A percentile compares a stretch with the other conserved stretches of the same genome.
These are phyloP conservation scores for Kryphioiulus occultus DNA, from an alignment of 2,888 invertebrate species.

Conservation along the genomic window DNA sequence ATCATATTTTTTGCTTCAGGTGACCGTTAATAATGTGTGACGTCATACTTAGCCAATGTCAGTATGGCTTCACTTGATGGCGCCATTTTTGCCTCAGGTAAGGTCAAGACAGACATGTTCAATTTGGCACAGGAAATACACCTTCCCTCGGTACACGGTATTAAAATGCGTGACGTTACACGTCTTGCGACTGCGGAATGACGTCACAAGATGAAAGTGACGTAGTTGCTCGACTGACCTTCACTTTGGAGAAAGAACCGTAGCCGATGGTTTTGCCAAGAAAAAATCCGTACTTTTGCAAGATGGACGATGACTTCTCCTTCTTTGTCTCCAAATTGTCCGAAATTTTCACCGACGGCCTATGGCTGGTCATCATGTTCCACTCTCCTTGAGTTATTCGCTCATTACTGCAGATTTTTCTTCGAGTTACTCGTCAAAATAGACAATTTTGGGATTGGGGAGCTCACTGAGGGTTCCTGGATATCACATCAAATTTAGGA, in stretches of 20 bases:
- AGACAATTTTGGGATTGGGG: not conserved
- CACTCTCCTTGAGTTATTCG: not conserved
- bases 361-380: not conserved
- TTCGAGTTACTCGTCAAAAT: not conserved
- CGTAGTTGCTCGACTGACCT: not conserved
- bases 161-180: not conserved
- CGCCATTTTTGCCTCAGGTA: too few species aligned
- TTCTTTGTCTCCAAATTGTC: not conserved
- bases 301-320: not conserved
- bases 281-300: not conserved
- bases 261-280: conserved; percentile 27
- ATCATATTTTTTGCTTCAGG: too few species aligned
- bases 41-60: too few species aligned
- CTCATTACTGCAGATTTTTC: not conserved
- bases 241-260: conserved; percentile 41
- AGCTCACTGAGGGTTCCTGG: not conserved
- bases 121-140: too few species aligned
- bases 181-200: not conserved
- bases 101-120: too few species aligned
- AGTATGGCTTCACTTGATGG: too few species aligned
- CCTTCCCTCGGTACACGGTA: too few species aligned
- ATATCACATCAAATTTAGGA: conserved; percentile 7
- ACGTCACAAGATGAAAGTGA: not conserved
- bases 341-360: not conserved
- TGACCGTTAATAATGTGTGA: too few species aligned